These are phyloP conservation scores for Chitala chitala DNA, from an alignment of 2,113 vertebrate species.

Conservation along the genomic window DNA sequence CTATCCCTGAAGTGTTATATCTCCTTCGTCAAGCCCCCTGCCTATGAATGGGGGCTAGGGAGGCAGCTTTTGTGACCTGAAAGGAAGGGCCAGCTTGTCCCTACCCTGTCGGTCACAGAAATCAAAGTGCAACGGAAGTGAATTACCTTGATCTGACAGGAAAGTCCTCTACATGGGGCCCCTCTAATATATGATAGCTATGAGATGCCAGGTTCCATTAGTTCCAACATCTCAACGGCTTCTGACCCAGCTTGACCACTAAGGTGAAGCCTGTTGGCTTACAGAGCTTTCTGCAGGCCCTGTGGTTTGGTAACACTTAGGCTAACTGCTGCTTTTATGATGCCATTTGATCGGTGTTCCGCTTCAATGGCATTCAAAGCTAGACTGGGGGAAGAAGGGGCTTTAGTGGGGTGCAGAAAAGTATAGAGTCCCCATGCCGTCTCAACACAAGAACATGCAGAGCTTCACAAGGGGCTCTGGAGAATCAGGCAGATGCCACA, in stretches of 20 bases:
- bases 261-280: not conserved
- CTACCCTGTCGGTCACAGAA: slow-evolving; percentile 32
- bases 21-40: not conserved
- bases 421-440: too few species aligned
- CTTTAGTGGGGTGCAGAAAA: too few species aligned
- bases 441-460: too few species aligned
- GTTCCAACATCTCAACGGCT: not conserved
- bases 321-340: too few species aligned
- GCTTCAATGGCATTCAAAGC: not conserved
- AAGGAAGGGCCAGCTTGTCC: slow-evolving; percentile 26
- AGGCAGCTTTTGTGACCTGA: not conserved
- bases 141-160: slow-evolving; percentile 41
- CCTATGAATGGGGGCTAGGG: not conserved
- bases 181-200: slow-evolving; percentile 53
- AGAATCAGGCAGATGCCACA: too few species aligned
- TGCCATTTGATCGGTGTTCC: too few species aligned
- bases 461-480: too few species aligned
- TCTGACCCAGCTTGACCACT: not conserved
- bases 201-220: slow-evolving; percentile 34
- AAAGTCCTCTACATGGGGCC: slow-evolving; percentile 39
- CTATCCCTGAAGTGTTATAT: not conserved
- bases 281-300: not conserved
- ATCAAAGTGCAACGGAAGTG: slow-evolving; percentile 31
- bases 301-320: too few species aligned
- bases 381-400: too few species aligned